Evolutionary conservation across 2,113 vertebrate genomes (phyloP).

Genomic region (Natator depressus): DNA sequence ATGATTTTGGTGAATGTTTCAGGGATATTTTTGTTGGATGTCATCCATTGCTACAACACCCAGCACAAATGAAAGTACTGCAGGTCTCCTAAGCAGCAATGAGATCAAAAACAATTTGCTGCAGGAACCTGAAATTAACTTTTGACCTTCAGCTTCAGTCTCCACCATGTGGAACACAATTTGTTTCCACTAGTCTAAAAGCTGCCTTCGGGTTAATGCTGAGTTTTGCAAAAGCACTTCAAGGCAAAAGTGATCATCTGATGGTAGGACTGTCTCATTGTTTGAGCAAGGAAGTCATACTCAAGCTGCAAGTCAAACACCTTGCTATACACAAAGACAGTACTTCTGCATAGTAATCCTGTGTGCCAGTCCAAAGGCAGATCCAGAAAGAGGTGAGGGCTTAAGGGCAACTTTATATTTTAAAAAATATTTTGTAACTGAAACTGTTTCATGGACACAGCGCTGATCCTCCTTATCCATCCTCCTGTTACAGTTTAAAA

Average conservation of each 20-base stretch:
- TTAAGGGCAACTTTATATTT: background rate
- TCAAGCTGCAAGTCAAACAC: conserved; percentile 24
- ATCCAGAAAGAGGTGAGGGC: accelerated
- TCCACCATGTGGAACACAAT: background rate
- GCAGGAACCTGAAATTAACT: conserved; percentile 49
- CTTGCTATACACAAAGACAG: background rate
- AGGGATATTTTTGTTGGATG: background rate
- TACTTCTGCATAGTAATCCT: background rate
- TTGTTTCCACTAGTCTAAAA: conserved; percentile 45
- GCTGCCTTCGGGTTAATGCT: background rate
- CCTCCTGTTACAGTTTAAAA: background rate
- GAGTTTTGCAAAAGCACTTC: conserved; percentile 21
- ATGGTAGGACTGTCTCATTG: background rate
- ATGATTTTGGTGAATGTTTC: background rate
- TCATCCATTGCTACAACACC: background rate
- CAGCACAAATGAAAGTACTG: background rate
- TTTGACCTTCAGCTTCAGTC: conserved; percentile 29
- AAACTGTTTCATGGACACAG: background rate
- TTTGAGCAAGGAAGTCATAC: conserved; percentile 1
- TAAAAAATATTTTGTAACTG: background rate
- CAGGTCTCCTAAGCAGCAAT: background rate
- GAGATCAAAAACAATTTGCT: conserved; percentile 37
- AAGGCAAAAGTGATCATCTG: background rate
- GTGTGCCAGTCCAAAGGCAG: background rate
- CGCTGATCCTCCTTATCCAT: background rate